A percentile compares a stretch with the other conserved stretches of the same genome.
Evolutionary conservation across 2,888 invertebrate species (phyloP).

Genomic region (Thymelicus lineola): DNA sequence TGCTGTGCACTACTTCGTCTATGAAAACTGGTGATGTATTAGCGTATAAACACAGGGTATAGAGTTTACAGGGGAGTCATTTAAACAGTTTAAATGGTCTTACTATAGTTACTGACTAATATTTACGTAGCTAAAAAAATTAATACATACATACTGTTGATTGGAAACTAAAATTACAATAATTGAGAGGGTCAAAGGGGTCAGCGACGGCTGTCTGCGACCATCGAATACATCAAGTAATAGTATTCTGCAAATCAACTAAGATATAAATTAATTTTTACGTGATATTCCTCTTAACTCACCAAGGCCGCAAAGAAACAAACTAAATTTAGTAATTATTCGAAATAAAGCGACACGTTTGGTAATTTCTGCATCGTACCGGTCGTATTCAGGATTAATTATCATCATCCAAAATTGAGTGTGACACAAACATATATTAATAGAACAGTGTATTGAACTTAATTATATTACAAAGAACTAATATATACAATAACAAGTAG

Average conservation of each 20-base stretch:
- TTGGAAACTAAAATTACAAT: too few species aligned
- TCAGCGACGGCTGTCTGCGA: too few species aligned
- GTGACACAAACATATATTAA: not conserved
- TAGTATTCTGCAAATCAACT: too few species aligned
- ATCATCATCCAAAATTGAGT: not conserved
- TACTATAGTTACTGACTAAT: not conserved
- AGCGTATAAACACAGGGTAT: conserved; percentile 20
- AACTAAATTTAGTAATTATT: too few species aligned
- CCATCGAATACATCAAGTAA: too few species aligned
- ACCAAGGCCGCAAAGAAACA: too few species aligned
- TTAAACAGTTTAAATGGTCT: not conserved
- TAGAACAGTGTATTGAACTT: too few species aligned
- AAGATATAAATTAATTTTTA: too few species aligned
- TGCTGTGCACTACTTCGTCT: conserved; percentile 57
- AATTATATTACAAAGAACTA: not conserved
- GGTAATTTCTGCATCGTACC: too few species aligned
- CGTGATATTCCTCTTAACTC: too few species aligned
- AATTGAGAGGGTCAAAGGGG: too few species aligned
- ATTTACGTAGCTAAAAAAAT: not conserved
- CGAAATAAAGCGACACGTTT: too few species aligned
- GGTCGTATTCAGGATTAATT: not conserved
- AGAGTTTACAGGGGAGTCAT: not conserved
- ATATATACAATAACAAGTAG: not conserved
- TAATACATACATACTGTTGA: not conserved
- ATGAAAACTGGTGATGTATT: conserved; percentile 19